phyloP scores from a whole-genome alignment of 2,797 vertebrate genomes.

The Sebastes taczanowskii region DNA sequence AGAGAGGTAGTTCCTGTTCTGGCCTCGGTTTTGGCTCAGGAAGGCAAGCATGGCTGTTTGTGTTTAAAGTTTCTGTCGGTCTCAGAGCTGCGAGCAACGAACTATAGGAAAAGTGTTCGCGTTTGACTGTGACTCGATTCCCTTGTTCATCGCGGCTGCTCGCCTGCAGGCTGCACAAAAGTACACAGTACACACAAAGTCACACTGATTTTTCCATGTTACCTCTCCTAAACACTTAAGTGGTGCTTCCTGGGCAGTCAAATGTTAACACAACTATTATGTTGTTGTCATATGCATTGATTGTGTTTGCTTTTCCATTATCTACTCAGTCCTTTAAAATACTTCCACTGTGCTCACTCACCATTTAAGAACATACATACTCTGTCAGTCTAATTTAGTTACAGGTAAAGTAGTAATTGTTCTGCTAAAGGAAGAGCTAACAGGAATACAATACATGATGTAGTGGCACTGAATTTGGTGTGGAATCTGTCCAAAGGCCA shows the following conservation, averaged over 20 bases:
- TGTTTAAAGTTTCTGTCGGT: conserved; percentile 56
- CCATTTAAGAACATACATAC: not conserved
- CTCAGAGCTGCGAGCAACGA: conserved; percentile 4
- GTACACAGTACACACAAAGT: not conserved
- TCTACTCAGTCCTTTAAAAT: not conserved
- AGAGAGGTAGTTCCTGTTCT: conserved; percentile 23
- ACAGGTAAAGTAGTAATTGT: not conserved
- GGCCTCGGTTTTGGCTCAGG: conserved; percentile 31
- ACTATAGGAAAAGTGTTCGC: conserved; percentile 26
- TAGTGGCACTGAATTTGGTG: conserved; percentile 22
- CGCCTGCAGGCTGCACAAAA: not conserved
- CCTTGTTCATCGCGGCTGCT: conserved; percentile 1
- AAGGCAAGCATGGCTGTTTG: conserved; percentile 42
- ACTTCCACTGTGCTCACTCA: not conserved
- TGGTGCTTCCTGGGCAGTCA: conserved; percentile 22
- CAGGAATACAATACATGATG: not conserved
- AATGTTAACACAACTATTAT: conserved; percentile 47
- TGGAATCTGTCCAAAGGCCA: conserved; percentile 48
- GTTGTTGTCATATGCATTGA: conserved; percentile 34
- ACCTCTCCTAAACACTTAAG: not conserved
- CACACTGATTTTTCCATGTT: conserved; percentile 30
- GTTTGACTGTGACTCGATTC: conserved; percentile 19
- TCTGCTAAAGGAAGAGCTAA: not conserved
- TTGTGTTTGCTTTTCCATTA: conserved; percentile 47
- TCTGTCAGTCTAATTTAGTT: not conserved